Conservation (phyloP, 2,888 invertebrate species). For the Andrena bicolor region DNA sequence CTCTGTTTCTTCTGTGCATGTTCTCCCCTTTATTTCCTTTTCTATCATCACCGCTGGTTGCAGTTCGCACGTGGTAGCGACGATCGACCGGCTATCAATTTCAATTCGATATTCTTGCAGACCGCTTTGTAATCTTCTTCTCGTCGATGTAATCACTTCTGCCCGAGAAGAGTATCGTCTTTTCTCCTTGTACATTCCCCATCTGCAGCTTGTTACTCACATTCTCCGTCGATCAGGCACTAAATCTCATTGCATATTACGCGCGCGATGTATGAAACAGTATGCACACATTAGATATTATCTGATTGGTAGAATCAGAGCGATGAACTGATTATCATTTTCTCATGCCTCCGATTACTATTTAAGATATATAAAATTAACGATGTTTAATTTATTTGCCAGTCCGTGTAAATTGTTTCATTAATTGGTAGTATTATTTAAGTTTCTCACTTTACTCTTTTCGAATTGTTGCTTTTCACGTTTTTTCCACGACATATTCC, state of each 20-base stretch:
- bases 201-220: neutral
- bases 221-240: constrained; percentile 19
- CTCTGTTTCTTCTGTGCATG: neutral
- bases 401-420: no score
- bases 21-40: constrained; percentile 8
- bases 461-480: no score
- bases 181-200: constrained; percentile 1
- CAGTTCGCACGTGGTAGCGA: constrained; percentile 58
- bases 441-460: no score
- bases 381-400: no score
- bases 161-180: constrained; percentile 48
- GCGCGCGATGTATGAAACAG: constrained; percentile 3
- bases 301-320: neutral
- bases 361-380: no score
- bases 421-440: no score
- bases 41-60: constrained; percentile 23
- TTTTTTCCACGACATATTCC: no score
- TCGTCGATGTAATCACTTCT: constrained; percentile 62
- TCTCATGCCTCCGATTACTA: no score
- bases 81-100: constrained; percentile 72
- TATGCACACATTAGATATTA: constrained; percentile 7
- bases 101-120: constrained; percentile 69
- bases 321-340: no score
- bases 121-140: constrained; percentile 66
- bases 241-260: constrained; percentile 2